Evolutionary conservation across 2,113 vertebrate genomes (phyloP), one percentile per base, ranked within the genome.

Genomic region (Takifugu bimaculatus): DNA sequence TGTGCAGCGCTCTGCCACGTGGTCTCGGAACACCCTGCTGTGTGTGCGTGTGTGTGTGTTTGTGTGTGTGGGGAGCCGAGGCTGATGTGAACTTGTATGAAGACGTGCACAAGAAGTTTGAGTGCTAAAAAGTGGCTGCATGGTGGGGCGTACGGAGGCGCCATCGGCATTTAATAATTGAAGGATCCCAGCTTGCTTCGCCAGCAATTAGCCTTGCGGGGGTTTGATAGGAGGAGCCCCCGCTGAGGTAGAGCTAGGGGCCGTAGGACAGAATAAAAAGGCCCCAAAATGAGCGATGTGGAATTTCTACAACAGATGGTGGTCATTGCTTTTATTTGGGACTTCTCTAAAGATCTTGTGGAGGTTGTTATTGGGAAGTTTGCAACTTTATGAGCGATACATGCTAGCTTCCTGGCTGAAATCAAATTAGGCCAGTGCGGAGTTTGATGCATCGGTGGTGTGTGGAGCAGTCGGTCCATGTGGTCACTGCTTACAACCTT

Each of bases 1-100:
- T 85, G 81, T 70, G 81, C 70, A 42, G 68, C n/a, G 48, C 59
- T 60, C 2, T 50, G 59, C 68, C 75, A 75, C 52, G 32, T 78
- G 79, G 72, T 68, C 26, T n/a, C 63, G 47, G 20, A 26, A 10
- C 65, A 50, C 57, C 65, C 70, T 65, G 68, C 81, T 0, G 39
- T 71, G 64, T 71, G 51, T 35, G 60, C 45, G 57, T 52, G 6
- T 10, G 12, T 15, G 14, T 20, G 44, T 15, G 14, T 2, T 13
- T 6, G 44, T 13, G 12, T 4, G 3, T 10, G 12, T 48, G 13
- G 45, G 1, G 45, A 1, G 60, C 70, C 72, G 53, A 62, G 60
- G 68, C 70, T 68, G 65, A 84, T 79, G 50, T 67, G 44, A 72
- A 71, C 29, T 20, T 42, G 27, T 70, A 57, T 65, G 6, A 59